Base-by-base conservation (phyloP, 2,888 invertebrate species). In the Drosophila buzzatii region DNA sequence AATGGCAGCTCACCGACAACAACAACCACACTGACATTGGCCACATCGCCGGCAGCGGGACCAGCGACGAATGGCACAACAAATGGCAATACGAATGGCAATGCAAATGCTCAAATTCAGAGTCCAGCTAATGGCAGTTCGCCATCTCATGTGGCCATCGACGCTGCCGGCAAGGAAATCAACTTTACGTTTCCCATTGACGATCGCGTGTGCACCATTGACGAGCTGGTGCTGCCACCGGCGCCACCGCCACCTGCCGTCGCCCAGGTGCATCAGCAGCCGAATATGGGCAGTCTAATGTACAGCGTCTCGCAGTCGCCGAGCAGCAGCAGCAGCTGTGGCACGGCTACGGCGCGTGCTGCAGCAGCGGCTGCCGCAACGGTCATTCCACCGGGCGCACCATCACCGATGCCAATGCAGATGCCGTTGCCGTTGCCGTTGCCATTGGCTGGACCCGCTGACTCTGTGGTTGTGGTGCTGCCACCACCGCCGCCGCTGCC, bases 171-270 rank as follows among this genome's bases (percentile, higher is more conserved):
- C 74, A 93, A 92, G 68, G 94, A 95, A 90, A 94, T 95, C 78
- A 94, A 94, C 92, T 95, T 95, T 87, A 94, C 94, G 90, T 95
- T 95, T 91, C 94, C 94, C 41, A 92, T 94, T 64, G 92, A 93
- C 72, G 93, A 92, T 84, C 92, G 92, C 56, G 93, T 93, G 53
- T 93, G 93, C 74, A 93, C 93, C 67, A 92, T 93, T 82, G 93
- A 93, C 85, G 93, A 93, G 68, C 81, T 93, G 23, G 86, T 91
- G 4, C 56, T 92, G 70, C 93, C 93, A 5, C 91, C 93, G 14
- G 90, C 92, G 12, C 91, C 92, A 27, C 90, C 92, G 3, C 91
- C 92, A 16, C 87, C 91, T 6, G 63, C 53, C 3, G 42, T 73
- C 27, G 81, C 81, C 39, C 76, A 80, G 53, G 68, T 79, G 20